A percentile compares a stretch with the other conserved stretches of the same genome.
Evolutionary conservation across 2,797 vertebrate genomes (phyloP).

Genomic region (Orestias chungarensis): DNA sequence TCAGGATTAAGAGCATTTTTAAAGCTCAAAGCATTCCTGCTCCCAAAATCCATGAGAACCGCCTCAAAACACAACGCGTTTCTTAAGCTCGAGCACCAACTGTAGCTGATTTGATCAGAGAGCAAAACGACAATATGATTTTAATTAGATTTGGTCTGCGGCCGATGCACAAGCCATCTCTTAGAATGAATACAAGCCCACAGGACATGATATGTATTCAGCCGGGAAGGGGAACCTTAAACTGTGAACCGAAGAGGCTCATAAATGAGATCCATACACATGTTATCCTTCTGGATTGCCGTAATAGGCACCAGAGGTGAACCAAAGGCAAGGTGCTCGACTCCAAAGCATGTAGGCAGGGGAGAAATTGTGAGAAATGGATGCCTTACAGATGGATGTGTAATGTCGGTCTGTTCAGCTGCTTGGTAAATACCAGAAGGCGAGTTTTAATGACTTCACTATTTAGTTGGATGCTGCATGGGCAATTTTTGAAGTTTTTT

Average conservation of each 20-base stretch:
- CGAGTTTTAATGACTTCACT: too few species aligned
- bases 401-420: too few species aligned
- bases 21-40: conserved; percentile 46
- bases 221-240: not conserved
- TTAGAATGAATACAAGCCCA: not conserved
- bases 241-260: not conserved
- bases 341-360: not conserved
- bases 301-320: not conserved
- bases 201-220: not conserved
- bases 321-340: not conserved
- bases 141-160: not conserved
- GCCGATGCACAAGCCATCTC: not conserved
- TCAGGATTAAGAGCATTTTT: conserved; percentile 9
- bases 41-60: not conserved
- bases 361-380: not conserved
- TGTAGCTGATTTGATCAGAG: not conserved
- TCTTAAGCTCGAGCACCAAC: not conserved
- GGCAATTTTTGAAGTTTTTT: too few species aligned
- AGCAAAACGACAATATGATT: not conserved
- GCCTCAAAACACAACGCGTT: not conserved
- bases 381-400: too few species aligned
- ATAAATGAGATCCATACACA: not conserved
- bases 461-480: too few species aligned
- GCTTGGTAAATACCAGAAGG: too few species aligned
- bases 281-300: not conserved